These are phyloP conservation scores for Corythornis cristatus DNA, from an alignment of 2,113 vertebrate species.

Conservation along the genomic window DNA sequence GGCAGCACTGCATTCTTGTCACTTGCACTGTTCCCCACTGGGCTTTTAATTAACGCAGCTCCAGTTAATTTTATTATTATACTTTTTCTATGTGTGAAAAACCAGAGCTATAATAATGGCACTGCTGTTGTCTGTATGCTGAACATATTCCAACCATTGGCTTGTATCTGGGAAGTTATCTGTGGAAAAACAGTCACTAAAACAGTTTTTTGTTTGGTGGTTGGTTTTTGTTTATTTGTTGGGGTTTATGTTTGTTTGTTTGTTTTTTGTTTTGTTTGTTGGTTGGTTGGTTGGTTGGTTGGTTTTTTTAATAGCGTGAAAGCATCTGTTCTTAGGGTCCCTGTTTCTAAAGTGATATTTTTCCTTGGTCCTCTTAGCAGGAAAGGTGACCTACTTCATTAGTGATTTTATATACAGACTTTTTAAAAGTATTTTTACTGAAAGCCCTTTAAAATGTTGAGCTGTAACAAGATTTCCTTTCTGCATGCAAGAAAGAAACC, in stretches of 20 bases:
- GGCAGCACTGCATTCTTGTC: background rate
- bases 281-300: background rate
- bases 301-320: background rate
- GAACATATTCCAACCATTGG: background rate
- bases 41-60: background rate
- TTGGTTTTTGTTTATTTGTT: no score
- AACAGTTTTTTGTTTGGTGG: no score
- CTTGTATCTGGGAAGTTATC: background rate
- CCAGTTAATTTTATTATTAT: background rate
- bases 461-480: background rate
- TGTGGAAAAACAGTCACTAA: background rate
- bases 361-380: background rate
- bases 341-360: background rate
- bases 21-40: background rate
- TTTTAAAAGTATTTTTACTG: background rate
- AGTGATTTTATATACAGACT: background rate
- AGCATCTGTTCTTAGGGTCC: background rate
- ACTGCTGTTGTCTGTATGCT: background rate
- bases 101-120: background rate
- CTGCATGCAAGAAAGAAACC: background rate
- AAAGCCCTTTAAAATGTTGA: background rate
- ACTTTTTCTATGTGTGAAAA: background rate
- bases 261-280: no score
- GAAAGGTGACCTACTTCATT: background rate
- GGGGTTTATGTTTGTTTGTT: no score